phyloP scores from a whole-genome alignment of 1,140 invertebrate genomes.

The Sitobion miscanthi region DNA sequence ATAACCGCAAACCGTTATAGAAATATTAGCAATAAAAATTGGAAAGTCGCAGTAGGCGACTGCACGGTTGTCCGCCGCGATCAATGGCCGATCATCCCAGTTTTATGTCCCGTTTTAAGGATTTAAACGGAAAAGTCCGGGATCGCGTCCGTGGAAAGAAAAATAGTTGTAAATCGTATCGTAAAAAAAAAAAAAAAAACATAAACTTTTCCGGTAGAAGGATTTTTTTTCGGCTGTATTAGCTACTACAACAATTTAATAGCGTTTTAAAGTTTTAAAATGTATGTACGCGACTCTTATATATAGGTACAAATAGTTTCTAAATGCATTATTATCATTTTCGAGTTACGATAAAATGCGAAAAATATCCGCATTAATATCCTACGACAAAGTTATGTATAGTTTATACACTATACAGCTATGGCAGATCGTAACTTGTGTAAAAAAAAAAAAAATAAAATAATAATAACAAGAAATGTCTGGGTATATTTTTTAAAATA shows the following conservation, averaged over 20 bases:
- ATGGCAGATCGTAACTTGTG: not conserved
- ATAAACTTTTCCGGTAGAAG: not conserved
- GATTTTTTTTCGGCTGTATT: not conserved
- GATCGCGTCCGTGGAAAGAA: not conserved
- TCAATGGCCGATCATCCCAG: not conserved
- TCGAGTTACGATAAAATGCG: not conserved
- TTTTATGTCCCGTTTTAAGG: not conserved
- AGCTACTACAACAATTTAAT: not conserved
- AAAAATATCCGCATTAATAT: slow-evolving; percentile 11
- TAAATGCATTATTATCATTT: not conserved
- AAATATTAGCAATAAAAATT: not conserved
- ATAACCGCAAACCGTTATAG: not conserved
- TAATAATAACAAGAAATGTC: not conserved
- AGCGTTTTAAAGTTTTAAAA: slow-evolving; percentile 8
- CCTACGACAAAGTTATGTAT: not conserved
- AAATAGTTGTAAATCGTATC: not conserved
- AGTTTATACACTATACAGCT: not conserved
- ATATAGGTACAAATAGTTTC: not conserved
- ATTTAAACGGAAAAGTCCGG: not conserved
- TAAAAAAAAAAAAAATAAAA: not conserved
- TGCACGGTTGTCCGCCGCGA: not conserved
- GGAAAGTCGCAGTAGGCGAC: not conserved
- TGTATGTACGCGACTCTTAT: not conserved
- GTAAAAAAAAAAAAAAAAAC: not conserved
- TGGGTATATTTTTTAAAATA: not conserved